phyloP scores from a whole-genome alignment of 2,113 vertebrate species.

The Vulpes lagopus region DNA sequence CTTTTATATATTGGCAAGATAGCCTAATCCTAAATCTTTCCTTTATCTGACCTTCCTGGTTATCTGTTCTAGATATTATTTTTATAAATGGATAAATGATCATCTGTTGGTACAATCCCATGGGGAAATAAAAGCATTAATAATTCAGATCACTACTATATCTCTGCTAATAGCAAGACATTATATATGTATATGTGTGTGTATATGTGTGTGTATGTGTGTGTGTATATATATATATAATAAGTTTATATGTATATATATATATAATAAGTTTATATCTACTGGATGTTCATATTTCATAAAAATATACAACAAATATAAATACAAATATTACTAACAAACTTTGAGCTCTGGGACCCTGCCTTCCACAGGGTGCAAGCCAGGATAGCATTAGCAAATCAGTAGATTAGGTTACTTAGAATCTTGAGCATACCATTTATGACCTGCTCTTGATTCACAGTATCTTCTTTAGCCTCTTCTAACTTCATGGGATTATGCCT shows the following conservation, averaged over 20 bases:
- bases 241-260: neutral
- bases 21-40: neutral
- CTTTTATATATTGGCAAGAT: neutral
- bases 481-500: neutral
- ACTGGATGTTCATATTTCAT: conserved; percentile 32
- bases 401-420: neutral
- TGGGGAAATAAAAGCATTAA: conserved; percentile 63
- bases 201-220: neutral
- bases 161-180: conserved; percentile 56
- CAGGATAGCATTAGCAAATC: neutral
- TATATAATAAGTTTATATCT: conserved; percentile 26
- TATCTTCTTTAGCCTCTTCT: neutral
- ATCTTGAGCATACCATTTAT: neutral
- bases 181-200: neutral
- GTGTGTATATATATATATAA: neutral
- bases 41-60: conserved; percentile 38
- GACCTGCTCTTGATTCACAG: neutral
- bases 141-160: conserved; percentile 66
- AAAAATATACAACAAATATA: conserved; percentile 5
- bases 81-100: conserved; percentile 66
- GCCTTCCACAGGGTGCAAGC: neutral
- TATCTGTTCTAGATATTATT: conserved; percentile 57
- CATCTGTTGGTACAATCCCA: conserved; percentile 55
- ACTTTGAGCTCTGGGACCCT: neutral
- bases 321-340: conserved; percentile 14